Evolutionary conservation across 2,797 vertebrate genomes (phyloP).

Genomic region (Melanogrammus aeglefinus): DNA sequence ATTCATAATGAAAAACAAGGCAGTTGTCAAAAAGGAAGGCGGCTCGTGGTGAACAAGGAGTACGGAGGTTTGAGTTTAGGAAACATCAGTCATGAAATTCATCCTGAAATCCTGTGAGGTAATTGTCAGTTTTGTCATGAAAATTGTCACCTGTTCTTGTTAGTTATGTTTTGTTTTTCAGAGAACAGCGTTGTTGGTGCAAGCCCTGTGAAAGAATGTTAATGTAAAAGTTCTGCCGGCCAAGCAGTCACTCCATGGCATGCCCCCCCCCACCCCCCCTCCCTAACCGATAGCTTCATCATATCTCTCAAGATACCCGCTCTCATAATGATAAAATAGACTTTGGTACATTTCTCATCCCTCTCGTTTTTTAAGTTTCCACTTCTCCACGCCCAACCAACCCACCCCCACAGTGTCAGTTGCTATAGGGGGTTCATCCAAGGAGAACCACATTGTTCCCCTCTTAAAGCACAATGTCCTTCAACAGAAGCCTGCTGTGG

Average conservation of each 20-base stretch:
- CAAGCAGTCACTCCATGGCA: conserved; percentile 22
- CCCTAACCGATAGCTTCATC: conserved; percentile 11
- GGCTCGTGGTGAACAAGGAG: conserved; percentile 67
- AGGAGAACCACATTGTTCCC: background rate
- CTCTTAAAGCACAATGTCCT: background rate
- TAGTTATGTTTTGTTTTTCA: background rate
- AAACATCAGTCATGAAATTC: conserved; percentile 64
- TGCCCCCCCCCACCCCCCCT: too few relatives aligned
- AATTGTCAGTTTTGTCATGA: conserved; percentile 55
- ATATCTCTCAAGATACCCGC: conserved; percentile 27
- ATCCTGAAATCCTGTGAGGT: conserved; percentile 70
- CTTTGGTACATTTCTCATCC: conserved; percentile 59
- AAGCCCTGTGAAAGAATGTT: conserved; percentile 46
- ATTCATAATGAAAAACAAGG: conserved; percentile 56
- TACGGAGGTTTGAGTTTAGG: conserved; percentile 64
- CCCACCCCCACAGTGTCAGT: background rate
- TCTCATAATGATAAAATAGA: conserved; percentile 46
- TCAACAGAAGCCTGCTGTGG: background rate
- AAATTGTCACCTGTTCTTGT: conserved; percentile 27
- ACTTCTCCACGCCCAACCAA: background rate
- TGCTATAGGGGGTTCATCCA: background rate
- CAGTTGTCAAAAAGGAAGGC: conserved; percentile 71
- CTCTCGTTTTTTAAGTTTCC: background rate
- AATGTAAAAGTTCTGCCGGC: conserved; percentile 37
- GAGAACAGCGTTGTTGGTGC: conserved; percentile 27